Conservation (phyloP, 1,140 invertebrate species). For the Zaprionus gabonicus region DNA sequence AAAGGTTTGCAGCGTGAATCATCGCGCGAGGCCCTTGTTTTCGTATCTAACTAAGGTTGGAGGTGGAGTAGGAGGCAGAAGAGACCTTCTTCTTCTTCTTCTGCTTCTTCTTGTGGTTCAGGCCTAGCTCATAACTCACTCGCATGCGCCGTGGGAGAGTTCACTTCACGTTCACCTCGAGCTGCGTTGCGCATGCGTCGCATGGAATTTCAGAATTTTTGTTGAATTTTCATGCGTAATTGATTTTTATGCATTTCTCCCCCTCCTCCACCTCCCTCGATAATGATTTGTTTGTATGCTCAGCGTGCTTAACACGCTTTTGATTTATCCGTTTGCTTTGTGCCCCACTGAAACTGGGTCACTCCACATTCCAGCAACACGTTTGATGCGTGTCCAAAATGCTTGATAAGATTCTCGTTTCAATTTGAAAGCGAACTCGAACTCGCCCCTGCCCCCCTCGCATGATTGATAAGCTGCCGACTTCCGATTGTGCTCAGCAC, state of each 20-base stretch:
- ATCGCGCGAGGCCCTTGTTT: neutral
- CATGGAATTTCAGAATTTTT: conserved; percentile 27
- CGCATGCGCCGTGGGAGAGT: conserved; percentile 11
- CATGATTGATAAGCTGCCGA: neutral
- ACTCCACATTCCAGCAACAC: conserved; percentile 41
- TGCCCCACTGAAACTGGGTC: conserved; percentile 57
- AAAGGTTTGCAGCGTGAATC: conserved; percentile 20
- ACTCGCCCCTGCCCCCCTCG: too few species aligned
- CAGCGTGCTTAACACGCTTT: conserved; percentile 70
- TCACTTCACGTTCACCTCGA: neutral
- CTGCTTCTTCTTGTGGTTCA: neutral
- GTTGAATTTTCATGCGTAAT: conserved; percentile 74
- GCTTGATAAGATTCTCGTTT: conserved; percentile 32
- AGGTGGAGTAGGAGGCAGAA: neutral
- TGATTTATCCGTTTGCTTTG: conserved; percentile 21
- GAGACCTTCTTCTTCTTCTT: neutral
- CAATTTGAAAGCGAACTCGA: conserved; percentile 20
- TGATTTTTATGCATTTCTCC: conserved; percentile 70
- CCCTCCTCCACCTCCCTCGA: neutral
- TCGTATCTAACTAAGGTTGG: neutral
- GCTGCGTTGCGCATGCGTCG: conserved; percentile 42
- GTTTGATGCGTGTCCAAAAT: conserved; percentile 8
- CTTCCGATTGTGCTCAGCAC: neutral
- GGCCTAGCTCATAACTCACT: conserved; percentile 9
- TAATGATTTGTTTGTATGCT: conserved; percentile 54